Conservation (phyloP, 2,888 invertebrate genomes). For the Stenchaetothrips biformis region DNA sequence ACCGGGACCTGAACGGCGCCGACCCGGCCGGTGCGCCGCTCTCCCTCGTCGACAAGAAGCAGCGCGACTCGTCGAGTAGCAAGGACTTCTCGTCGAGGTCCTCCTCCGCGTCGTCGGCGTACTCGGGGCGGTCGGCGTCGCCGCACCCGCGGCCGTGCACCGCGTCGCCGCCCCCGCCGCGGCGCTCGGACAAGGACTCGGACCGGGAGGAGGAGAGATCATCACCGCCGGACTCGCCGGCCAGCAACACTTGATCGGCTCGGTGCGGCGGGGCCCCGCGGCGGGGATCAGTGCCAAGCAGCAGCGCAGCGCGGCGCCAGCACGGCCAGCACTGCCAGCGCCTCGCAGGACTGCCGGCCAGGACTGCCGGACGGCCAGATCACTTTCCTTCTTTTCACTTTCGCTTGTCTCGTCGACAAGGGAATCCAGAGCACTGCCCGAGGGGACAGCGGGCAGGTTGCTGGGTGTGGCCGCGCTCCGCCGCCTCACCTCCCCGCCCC, state of each 20-base stretch:
- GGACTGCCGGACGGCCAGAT: not conserved
- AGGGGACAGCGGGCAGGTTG: conserved; percentile 22
- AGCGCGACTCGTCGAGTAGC: not conserved
- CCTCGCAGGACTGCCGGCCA: not conserved
- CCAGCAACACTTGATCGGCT: conserved; percentile 16
- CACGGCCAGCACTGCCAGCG: not conserved
- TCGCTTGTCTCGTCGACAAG: conserved; percentile 22
- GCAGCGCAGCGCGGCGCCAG: not conserved
- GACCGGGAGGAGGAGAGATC: conserved; percentile 15
- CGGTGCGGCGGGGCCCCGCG: not conserved
- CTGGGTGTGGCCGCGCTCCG: conserved; percentile 3
- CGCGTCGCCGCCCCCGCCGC: not conserved
- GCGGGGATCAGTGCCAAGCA: not conserved
- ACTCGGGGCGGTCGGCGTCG: conserved; percentile 9
- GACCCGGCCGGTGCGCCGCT: not conserved
- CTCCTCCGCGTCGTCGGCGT: not conserved
- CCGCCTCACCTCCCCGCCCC: not conserved
- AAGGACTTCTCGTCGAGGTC: conserved; percentile 15
- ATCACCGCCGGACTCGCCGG: conserved; percentile 12
- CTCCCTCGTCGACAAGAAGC: conserved; percentile 10
- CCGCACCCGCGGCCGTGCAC: not conserved
- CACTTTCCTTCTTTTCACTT: conserved; percentile 25
- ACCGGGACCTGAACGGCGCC: not conserved
- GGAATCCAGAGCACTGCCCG: conserved; percentile 22
- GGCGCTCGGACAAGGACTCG: not conserved